These are phyloP conservation scores for Andricus grossulariae DNA, from an alignment of 1,140 invertebrate genomes.

Conservation along the genomic window DNA sequence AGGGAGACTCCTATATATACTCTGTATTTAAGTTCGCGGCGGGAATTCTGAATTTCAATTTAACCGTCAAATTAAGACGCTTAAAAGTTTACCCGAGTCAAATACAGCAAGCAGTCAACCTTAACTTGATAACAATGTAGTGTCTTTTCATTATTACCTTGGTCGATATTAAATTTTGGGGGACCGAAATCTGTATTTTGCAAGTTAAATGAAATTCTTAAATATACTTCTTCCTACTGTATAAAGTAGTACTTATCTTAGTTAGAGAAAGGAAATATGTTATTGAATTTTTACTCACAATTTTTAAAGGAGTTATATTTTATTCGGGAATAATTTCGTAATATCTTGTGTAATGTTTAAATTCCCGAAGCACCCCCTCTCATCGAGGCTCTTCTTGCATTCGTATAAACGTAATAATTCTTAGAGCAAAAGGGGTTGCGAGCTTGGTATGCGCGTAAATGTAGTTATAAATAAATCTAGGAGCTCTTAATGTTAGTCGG, in stretches of 20 bases:
- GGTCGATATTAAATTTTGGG: not conserved
- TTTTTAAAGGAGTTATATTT: not conserved
- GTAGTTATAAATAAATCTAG: conserved; percentile 78
- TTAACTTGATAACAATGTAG: conserved; percentile 14
- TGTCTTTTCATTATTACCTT: not conserved
- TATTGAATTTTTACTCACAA: not conserved
- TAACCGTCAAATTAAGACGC: conserved; percentile 29
- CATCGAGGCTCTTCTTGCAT: conserved; percentile 37
- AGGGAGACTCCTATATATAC: conserved; percentile 17
- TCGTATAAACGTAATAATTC: conserved; percentile 73
- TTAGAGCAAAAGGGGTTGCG: conserved; percentile 63
- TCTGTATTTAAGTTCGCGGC: conserved; percentile 27
- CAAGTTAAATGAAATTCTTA: conserved; percentile 7
- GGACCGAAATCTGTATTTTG: not conserved
- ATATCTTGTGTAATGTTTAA: not conserved
- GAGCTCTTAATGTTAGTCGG: conserved; percentile 72
- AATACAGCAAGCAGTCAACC: not conserved
- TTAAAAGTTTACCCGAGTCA: conserved; percentile 27
- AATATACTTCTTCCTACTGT: not conserved
- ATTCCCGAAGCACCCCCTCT: conserved; percentile 34
- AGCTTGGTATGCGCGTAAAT: conserved; percentile 74
- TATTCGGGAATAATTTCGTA: not conserved
- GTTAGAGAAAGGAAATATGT: not conserved
- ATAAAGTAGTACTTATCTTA: not conserved
- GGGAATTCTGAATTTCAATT: conserved; percentile 32